Base-by-base conservation (phyloP, 2,888 invertebrate genomes). In the Euzophera pinguis region DNA sequence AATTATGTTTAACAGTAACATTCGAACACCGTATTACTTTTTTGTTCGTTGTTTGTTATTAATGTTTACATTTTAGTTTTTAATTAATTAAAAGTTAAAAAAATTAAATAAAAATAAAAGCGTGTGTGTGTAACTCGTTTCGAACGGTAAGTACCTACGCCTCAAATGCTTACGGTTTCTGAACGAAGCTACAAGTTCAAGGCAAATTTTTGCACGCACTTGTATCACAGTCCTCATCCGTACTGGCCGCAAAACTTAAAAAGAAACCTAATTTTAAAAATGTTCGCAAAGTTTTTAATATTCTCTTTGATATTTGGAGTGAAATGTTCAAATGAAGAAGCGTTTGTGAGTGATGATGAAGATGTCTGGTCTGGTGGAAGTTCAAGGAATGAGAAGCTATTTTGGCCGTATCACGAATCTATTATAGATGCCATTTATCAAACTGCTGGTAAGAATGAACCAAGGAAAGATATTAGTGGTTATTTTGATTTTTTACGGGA, bases 401-500 rank as follows among this genome's bases (percentile, higher is more conserved):
- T 78, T 54, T 75, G 77, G 3, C 61, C 62, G 16, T 56, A 63
- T 4, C 71, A 73, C 41, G 75, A 64, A 52, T 71, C 75, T 1
- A 59, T 81, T 22, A 61, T 82, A 5, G 71, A 83, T 17, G 60
- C 73, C 10, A 57, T 85, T 35, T 43, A 77, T 38, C 59, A 78
- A 53, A 69, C 71, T 0, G 69, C 71, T 1, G 70, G 74, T 1
- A 56, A 57, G 2, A 60, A 65, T 17, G 71, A 75, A 32, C 57
- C 55, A 4, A 61, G 70, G 1, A 63, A 69, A 32, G 57, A 65
- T 12, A 42, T 61, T 6, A 64, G 61, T 7, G 79, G 83, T 50
- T 58, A 78, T 10, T 86, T 86, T 58, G 75, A 76, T 52, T 79
- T 84, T 49, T 57, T 87, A 9, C 66, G 79, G 57, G 87, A 88